Conservation (phyloP, 2,888 invertebrate genomes). For the Stenchaetothrips biformis region DNA sequence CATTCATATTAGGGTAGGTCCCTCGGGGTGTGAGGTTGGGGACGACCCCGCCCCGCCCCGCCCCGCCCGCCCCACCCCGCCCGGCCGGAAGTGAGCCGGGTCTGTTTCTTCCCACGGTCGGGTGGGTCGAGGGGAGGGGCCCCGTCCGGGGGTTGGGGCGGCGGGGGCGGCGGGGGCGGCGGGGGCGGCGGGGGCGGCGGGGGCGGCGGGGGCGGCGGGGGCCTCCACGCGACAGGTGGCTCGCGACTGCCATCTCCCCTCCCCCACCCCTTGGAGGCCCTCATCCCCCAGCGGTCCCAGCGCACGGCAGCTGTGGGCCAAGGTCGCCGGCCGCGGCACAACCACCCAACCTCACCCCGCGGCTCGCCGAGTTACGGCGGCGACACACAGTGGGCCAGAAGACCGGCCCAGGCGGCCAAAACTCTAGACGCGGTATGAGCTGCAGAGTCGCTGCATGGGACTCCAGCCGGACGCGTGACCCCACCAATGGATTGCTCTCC, state of each 20-base stretch:
- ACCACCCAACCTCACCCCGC: no score
- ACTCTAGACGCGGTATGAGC: no score
- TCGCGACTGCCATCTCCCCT: neutral
- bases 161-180: neutral
- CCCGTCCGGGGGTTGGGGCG: neutral
- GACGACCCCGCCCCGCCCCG: neutral
- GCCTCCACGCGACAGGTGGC: constrained; percentile 23
- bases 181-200: neutral
- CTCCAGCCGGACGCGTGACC: no score
- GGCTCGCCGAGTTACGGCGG: no score
- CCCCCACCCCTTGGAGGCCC: neutral
- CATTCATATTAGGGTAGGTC: constrained; percentile 9
- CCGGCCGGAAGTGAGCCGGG: constrained; percentile 1
- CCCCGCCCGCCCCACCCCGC: no score
- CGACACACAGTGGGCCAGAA: neutral
- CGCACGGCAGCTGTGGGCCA: neutral
- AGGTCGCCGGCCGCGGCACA: neutral
- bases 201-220: neutral
- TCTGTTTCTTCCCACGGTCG: constrained; percentile 3
- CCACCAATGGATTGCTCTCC: no score
- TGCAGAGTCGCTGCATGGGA: no score
- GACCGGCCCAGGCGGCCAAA: no score
- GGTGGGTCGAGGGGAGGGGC: neutral
- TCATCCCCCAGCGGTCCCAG: neutral
- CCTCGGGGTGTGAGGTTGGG: neutral